Percentiles rank a stretch among this genome's conserved stretches.
These are phyloP conservation scores for Drosophila pruinosa DNA, from an alignment of 1,140 invertebrate genomes.

Conservation along the genomic window DNA sequence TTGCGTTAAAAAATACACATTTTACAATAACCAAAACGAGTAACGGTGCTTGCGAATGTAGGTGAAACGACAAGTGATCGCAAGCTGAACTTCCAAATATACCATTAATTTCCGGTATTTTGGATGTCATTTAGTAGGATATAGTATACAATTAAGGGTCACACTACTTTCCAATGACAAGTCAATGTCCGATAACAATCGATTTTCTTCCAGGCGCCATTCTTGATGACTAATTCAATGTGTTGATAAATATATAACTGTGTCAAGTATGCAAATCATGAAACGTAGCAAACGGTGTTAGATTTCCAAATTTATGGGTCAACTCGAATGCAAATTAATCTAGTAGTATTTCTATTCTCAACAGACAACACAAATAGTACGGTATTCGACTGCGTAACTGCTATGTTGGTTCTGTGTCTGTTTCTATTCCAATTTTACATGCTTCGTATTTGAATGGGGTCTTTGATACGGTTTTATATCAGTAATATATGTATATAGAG, in stretches of 20 bases:
- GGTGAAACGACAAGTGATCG: too few species aligned
- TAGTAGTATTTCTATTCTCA: conserved; percentile 37
- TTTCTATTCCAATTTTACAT: not conserved
- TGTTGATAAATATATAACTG: conserved; percentile 1
- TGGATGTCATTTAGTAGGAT: not conserved
- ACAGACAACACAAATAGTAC: conserved; percentile 16
- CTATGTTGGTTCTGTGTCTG: not conserved
- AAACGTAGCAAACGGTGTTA: conserved; percentile 61
- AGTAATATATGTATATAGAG: not conserved
- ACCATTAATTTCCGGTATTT: not conserved
- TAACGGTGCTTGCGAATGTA: too few species aligned
- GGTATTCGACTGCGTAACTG: conserved; percentile 16
- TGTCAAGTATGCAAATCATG: conserved; percentile 45
- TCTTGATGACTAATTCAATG: not conserved
- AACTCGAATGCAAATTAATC: conserved; percentile 60
- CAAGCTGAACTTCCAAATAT: too few species aligned
- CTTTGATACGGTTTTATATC: not conserved
- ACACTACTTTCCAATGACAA: not conserved
- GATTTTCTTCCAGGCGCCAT: too few species aligned
- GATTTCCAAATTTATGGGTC: conserved; percentile 71
- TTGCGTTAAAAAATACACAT: too few species aligned
- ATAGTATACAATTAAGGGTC: not conserved
- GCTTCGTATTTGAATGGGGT: not conserved
- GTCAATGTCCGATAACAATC: not conserved
- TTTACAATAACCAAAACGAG: not conserved